Base-by-base conservation (phyloP, 1,140 invertebrate genomes). In the Orius insidiosus region DNA sequence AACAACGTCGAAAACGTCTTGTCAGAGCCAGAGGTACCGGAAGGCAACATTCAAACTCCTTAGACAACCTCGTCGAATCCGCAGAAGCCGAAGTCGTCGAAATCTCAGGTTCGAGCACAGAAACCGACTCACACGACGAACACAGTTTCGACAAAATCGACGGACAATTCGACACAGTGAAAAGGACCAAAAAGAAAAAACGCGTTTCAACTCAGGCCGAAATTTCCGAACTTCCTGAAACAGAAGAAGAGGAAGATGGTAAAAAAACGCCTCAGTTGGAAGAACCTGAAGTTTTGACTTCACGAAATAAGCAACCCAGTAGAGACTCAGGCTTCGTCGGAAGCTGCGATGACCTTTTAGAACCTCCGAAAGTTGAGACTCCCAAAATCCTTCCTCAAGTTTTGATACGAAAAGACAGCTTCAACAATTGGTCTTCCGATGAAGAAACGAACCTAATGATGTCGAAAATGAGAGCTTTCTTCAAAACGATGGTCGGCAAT, bases 381-480 rank as follows among this genome's bases (percentile, higher is more conserved):
- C 24, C 32, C 1, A 33, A 50, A 5, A 37, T 32, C 1, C 33
- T 42, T 6, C 46, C 57, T 14, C 55, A 57, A 19, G 58, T 56
- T n/a, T 58, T 86, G 0, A 75, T 74, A 3, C 68, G 85, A 19
- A 87, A 87, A 60, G 85, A 89, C 59, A 87, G 83, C 57, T 89
- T 89, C 61, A 87, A 88, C 57, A 87, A 88, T 55, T 89, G 85
- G 85, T 87, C 83, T 36, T 88, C 85, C 0, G 85, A 90, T 57
- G 85, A 90, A 59, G 86, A 89, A n/a, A 89, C 86, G 1, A 92
- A 92, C 60, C 61, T 89, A 6, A 90, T 92, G 85, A 89, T 92
- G 85, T 84, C 78, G 7, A 89, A 88, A n/a, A n/a, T n/a, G n/a
- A n/a, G n/a, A n/a, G n/a, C n/a, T n/a, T n/a, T n/a, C n/a, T n/a